Evolutionary conservation across 2,113 vertebrate genomes (phyloP), one percentile per base, ranked within the genome.

Genomic region (Falcunculus frontatus): DNA sequence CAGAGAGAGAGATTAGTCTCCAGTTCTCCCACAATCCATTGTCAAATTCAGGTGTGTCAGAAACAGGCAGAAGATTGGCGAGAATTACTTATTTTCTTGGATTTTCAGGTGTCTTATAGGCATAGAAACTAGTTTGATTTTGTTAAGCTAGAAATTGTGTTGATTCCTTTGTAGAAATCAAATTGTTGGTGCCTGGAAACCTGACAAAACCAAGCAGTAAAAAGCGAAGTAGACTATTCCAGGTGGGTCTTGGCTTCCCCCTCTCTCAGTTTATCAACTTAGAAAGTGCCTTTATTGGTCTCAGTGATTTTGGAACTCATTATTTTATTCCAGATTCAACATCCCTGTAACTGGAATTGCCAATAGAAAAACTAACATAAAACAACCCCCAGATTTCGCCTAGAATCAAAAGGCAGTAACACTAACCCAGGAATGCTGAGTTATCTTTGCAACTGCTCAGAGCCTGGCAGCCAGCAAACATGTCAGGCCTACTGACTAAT

Each of bases 81-180:
- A 77, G 32, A 90, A 84, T 44, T n/a, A 55, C 27, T 91, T 9
- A n/a, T 46, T 67, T 73, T 50, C n/a, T 63, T 52, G 33, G 33
- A 76, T 84, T 76, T 90, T 47, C 39, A 83, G 22, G 17, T 55
- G 49, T 49, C 33, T 83, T n/a, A 47, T 2, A 95, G 52, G 39
- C 63, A 72, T 5, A 53, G 26, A 1, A 3, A 57, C 20, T 30
- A 47, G 53, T 47, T 72, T 52, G 79, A 83, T 83, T 96, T 37
- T 49, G 15, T 94, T 92, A 35, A 46, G 67, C 88, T 18, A 69
- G 26, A 47, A 85, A 84, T 21, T 87, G 90, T 68, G 94, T 88
- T 73, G 69, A 90, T 91, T 55, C 46, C 89, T 89, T 67, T 93
- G 49, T 72, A 96, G 94, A 77, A 96, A 97, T 91, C 84, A 92